A percentile compares a stretch with the other conserved stretches of the same genome.
Evolutionary conservation across 2,797 vertebrate genomes (phyloP).

Genomic region (Rhincodon typus): DNA sequence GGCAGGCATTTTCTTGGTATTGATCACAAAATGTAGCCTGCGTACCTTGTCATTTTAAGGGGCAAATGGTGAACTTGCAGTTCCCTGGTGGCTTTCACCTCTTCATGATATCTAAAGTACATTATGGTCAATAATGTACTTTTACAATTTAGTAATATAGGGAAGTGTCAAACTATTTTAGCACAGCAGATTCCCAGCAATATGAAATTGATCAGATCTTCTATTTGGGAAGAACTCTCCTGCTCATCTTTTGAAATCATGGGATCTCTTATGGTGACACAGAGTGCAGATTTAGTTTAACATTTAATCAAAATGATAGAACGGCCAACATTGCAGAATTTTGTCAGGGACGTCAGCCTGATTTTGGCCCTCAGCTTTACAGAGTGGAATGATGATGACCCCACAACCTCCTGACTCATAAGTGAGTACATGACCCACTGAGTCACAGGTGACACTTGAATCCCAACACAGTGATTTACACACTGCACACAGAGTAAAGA

Average conservation of each 20-base stretch:
- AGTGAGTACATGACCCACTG: not conserved
- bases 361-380: not conserved
- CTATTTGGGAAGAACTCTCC: not conserved
- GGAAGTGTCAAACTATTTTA: not conserved
- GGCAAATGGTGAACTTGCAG: not conserved
- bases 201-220: not conserved
- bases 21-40: not conserved
- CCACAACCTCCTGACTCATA: not conserved
- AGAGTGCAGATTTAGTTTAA: not conserved
- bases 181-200: not conserved
- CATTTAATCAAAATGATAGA: not conserved
- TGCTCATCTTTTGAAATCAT: too few species aligned
- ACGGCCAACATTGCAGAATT: not conserved
- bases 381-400: not conserved
- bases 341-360: not conserved
- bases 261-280: too few species aligned
- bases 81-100: not conserved
- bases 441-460: not conserved
- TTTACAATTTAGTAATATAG: not conserved
- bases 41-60: not conserved
- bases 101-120: not conserved
- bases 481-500: not conserved
- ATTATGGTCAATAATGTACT: not conserved
- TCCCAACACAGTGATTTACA: not conserved
- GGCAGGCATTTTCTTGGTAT: not conserved